Evolutionary conservation across 2,113 vertebrate species (phyloP), one percentile per base, ranked within the genome.

Genomic region (Acinonyx jubatus): DNA sequence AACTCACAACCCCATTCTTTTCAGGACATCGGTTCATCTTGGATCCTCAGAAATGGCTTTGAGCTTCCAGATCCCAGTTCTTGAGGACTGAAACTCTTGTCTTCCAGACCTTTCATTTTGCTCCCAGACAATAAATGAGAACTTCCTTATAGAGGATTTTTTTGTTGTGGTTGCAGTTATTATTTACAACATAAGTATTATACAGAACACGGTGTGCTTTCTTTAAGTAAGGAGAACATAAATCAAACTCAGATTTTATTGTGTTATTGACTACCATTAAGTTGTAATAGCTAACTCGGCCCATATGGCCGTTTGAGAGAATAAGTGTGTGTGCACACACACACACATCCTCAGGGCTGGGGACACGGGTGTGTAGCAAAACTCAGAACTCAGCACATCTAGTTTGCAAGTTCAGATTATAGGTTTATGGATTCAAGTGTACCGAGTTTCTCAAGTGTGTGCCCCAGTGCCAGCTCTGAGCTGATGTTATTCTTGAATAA

Each of bases 401-500:
- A n/a, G 52, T 94, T 91, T 91, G 78, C 61, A 83, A 94, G 63
- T n/a, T 69, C 79, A 95, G 66, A 66, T 76, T 94, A 55, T 3
- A 66, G 6, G 63, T 96, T 97, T 85, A 96, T 79, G 65, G 94
- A 87, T 52, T 89, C n/a, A 71, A 45, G 65, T 68, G 38, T 16
- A 16, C 65, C 38, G 23, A 4, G 83, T 80, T 68, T 89, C 16
- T 78, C 52, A 95, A 63, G 66, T 93, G 85, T 83, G 48, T 57
- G 55, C 84, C 68, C 0, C 23, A 89, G 86, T n/a, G 86, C 81
- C 74, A 96, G 74, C 83, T 95, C 55, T 85, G 66, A 92, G 86
- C 55, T 96, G 93, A 96, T 90, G 85, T n/a, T 98, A 92, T 98
- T 97, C 96, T 98, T 98, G 97, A 98, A 97, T 94, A 97, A 98